phyloP scores from a whole-genome alignment of 2,797 vertebrate genomes.

The Alectoris magna region DNA sequence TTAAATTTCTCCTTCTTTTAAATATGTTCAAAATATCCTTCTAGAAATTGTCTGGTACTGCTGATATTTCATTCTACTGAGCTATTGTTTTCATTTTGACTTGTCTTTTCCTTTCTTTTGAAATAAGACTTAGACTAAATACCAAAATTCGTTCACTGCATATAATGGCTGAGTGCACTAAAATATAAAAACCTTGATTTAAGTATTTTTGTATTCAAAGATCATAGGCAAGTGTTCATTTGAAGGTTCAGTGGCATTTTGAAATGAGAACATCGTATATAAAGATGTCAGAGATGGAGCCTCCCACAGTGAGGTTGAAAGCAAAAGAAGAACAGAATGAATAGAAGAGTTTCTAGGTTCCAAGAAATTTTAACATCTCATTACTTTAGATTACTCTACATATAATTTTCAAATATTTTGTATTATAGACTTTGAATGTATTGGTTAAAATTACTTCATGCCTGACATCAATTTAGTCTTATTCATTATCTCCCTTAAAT shows the following conservation, averaged over 20 bases:
- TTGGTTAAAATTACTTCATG: slow-evolving; percentile 79
- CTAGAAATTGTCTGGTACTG: slow-evolving; percentile 8
- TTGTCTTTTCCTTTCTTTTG: slow-evolving; percentile 41
- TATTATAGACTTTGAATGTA: slow-evolving; percentile 76
- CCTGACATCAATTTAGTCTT: slow-evolving; percentile 77
- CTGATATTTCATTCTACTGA: slow-evolving; percentile 24
- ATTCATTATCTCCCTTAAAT: slow-evolving; percentile 81
- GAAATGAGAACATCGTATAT: slow-evolving; percentile 87
- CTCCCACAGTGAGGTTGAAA: slow-evolving; percentile 88
- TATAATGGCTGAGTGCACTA: slow-evolving; percentile 78
- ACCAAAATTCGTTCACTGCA: slow-evolving; percentile 52
- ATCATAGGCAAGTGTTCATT: slow-evolving; percentile 86
- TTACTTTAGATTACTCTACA: slow-evolving; percentile 84
- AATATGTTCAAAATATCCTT: not conserved
- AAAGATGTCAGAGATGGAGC: slow-evolving; percentile 85
- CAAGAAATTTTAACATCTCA: slow-evolving; percentile 86
- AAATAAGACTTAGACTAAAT: slow-evolving; percentile 55
- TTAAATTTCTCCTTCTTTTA: not conserved
- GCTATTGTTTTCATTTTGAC: slow-evolving; percentile 48
- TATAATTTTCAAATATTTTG: slow-evolving; percentile 83
- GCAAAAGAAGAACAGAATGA: slow-evolving; percentile 84
- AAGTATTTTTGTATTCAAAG: slow-evolving; percentile 85
- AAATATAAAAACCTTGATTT: slow-evolving; percentile 85
- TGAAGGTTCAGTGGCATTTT: slow-evolving; percentile 89
- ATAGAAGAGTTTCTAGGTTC: slow-evolving; percentile 83